Evolutionary conservation across 2,113 vertebrate genomes (phyloP).

Genomic region (Chroicocephalus ridibundus): DNA sequence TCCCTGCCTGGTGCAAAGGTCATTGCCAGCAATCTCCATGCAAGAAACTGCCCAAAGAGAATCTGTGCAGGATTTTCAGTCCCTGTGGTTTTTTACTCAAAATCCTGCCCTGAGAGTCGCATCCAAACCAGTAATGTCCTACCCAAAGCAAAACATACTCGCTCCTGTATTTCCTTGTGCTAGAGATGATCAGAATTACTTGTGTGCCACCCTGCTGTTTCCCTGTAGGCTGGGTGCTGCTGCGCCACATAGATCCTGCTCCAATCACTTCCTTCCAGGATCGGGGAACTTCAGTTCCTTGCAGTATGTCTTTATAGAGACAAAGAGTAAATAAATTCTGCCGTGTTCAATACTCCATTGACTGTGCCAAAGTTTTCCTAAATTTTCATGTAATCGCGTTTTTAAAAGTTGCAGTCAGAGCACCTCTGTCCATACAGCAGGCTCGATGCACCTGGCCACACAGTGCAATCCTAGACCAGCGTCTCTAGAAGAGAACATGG

Average conservation of each 20-base stretch:
- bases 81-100: neutral
- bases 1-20: conserved; percentile 65
- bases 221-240: neutral
- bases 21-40: conserved; percentile 43
- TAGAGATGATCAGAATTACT: neutral
- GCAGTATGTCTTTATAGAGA: neutral
- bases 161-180: neutral
- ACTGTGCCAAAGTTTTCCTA: neutral
- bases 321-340: neutral
- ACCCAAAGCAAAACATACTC: neutral
- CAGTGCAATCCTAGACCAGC: neutral
- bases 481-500: conserved; percentile 9
- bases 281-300: neutral
- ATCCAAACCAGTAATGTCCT: neutral
- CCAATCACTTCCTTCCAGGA: neutral
- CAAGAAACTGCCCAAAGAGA: conserved; percentile 37
- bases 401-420: neutral
- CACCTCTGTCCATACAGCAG: conserved; percentile 8
- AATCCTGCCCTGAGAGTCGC: neutral
- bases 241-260: neutral
- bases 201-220: neutral
- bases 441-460: neutral
- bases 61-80: neutral
- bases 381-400: neutral
- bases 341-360: neutral